Evolutionary conservation across 2,888 invertebrate species (phyloP).

Genomic region (Lepidochitona cinerea): DNA sequence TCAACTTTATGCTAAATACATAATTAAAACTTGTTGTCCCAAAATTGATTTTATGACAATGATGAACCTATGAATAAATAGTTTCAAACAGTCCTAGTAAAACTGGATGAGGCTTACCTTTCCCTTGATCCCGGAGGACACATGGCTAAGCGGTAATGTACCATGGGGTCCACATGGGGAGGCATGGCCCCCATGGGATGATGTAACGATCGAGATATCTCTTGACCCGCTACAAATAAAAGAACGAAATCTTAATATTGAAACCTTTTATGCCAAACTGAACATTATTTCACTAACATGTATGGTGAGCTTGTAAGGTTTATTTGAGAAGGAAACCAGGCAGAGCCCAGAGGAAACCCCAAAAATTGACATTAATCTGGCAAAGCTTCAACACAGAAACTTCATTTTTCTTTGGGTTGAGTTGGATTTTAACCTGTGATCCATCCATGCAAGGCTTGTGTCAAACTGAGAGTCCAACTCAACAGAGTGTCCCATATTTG

Average conservation of each 20-base stretch:
- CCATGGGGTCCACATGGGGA: conserved; percentile 86
- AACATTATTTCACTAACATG: background rate
- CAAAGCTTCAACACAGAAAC: too few relatives aligned
- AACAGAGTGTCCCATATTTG: too few relatives aligned
- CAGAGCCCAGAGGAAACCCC: too few relatives aligned
- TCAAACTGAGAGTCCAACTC: too few relatives aligned
- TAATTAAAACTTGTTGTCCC: too few relatives aligned
- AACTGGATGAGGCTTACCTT: conserved; percentile 69
- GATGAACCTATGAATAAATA: background rate
- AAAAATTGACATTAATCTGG: too few relatives aligned
- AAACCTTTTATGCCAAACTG: background rate
- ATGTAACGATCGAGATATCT: conserved; percentile 32
- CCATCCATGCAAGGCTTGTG: too few relatives aligned
- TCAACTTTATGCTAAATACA: too few relatives aligned
- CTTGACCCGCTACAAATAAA: conserved; percentile 16
- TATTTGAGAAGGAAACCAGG: too few relatives aligned
- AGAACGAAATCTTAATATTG: conserved; percentile 8
- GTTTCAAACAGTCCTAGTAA: background rate
- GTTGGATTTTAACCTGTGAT: too few relatives aligned
- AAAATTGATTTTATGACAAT: too few relatives aligned
- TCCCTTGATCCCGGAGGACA: conserved; percentile 79
- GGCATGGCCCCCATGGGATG: conserved; percentile 72
- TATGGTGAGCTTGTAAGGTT: background rate
- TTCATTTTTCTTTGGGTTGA: too few relatives aligned
- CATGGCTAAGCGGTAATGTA: conserved; percentile 85